Evolutionary conservation across 2,113 vertebrate species (phyloP).

Genomic region (Forbesichthys agassizii): DNA sequence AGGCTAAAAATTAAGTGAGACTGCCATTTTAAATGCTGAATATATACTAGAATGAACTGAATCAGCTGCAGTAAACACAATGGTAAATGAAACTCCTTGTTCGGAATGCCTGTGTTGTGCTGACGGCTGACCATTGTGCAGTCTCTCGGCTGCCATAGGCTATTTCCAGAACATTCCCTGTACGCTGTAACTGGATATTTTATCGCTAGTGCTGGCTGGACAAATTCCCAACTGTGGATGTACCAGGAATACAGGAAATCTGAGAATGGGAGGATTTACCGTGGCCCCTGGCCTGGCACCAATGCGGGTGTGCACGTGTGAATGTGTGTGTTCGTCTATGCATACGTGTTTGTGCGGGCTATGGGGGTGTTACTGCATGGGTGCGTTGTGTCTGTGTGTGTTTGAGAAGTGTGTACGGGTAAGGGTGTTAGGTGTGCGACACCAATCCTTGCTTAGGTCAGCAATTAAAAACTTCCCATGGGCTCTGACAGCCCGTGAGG

Average conservation of each 20-base stretch:
- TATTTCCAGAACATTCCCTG: conserved; percentile 7
- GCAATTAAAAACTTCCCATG: no score
- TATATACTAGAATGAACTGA: no score
- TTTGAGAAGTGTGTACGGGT: background rate
- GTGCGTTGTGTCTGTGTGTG: background rate
- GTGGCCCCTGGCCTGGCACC: background rate
- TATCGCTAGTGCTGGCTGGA: background rate
- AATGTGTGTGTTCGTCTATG: background rate
- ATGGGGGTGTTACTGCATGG: background rate
- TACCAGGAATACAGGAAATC: conserved; percentile 4
- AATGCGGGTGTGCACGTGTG: background rate
- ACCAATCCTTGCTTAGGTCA: no score
- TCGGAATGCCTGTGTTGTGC: background rate
- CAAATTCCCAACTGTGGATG: conserved; percentile 17
- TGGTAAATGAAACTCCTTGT: background rate
- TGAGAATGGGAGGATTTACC: background rate
- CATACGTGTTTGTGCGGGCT: background rate
- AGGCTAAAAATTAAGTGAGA: no score
- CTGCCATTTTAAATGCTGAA: no score
- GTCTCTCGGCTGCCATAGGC: background rate
- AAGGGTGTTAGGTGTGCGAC: background rate
- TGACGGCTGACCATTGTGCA: background rate
- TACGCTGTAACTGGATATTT: background rate
- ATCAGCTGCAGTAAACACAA: background rate
- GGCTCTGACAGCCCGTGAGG: no score